Conservation (phyloP, 2,113 vertebrate genomes). For the Heliornis fulica region DNA sequence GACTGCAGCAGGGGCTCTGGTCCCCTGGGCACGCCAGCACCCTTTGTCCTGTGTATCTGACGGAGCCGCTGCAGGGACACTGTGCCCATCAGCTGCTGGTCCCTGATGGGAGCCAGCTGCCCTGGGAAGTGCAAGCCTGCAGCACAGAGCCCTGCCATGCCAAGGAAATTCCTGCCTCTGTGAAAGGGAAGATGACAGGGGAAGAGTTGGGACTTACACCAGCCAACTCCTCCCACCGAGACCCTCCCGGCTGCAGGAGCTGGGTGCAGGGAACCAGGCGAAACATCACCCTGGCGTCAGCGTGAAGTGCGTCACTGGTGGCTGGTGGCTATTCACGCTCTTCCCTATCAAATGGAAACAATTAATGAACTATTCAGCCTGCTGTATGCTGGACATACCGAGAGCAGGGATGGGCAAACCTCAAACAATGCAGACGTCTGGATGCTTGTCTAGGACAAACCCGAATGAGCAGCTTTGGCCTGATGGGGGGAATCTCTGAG, state of each 20-base stretch:
- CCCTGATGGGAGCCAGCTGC: background rate
- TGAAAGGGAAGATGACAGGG: fast-evolving
- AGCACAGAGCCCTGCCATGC: background rate
- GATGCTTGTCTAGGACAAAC: background rate
- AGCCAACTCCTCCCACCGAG: background rate
- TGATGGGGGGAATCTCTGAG: background rate
- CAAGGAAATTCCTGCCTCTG: background rate
- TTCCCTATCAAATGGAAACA: background rate
- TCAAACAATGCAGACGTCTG: slow-evolving; percentile 43
- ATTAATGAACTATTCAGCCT: slow-evolving; percentile 9
- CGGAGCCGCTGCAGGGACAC: background rate
- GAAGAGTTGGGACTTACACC: background rate
- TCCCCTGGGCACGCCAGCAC: fast-evolving
- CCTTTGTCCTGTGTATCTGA: fast-evolving
- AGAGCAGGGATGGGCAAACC: slow-evolving; percentile 44
- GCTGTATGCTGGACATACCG: background rate
- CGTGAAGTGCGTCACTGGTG: background rate
- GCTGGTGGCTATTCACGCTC: background rate
- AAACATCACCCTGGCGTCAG: background rate
- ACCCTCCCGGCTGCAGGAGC: background rate
- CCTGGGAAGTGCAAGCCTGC: background rate
- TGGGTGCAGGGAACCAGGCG: background rate
- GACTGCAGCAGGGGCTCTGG: fast-evolving
- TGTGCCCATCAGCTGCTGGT: background rate
- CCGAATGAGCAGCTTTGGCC: background rate